A percentile compares a stretch with the other conserved stretches of the same genome.
These are phyloP conservation scores for Leptodactylus fallax DNA, from an alignment of 2,797 vertebrate species.

Conservation along the genomic window DNA sequence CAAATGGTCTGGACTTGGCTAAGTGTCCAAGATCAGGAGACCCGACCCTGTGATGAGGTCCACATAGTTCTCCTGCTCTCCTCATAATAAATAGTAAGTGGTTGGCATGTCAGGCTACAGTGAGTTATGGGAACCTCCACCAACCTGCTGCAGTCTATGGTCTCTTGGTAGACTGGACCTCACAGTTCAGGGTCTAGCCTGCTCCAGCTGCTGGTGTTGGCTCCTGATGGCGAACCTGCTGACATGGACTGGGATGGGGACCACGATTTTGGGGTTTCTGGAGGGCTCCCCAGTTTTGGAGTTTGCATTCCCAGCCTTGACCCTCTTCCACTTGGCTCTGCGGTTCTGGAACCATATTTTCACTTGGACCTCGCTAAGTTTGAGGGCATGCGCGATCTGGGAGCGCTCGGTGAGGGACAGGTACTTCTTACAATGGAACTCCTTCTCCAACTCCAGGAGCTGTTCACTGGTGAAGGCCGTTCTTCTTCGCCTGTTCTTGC, in stretches of 20 bases:
- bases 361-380: slow-evolving; percentile 98
- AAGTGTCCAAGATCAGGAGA: slow-evolving; percentile 26
- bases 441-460: slow-evolving; percentile 96
- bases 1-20: slow-evolving; percentile 8
- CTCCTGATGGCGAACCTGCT: slow-evolving; percentile 97
- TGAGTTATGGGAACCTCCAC: slow-evolving; percentile 23
- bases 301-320: slow-evolving; percentile 96
- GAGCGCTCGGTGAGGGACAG: slow-evolving; percentile 96
- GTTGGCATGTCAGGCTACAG: slow-evolving; percentile 47
- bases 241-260: slow-evolving; percentile 97
- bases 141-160: slow-evolving; percentile 42
- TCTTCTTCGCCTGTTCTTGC: slow-evolving; percentile 91
- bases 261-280: slow-evolving; percentile 96
- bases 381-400: slow-evolving; percentile 96
- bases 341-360: slow-evolving; percentile 99
- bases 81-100: slow-evolving; percentile 45
- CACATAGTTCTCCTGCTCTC: slow-evolving; percentile 58
- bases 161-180: not conserved
- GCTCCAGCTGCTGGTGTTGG: slow-evolving; percentile 97
- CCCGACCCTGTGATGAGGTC: slow-evolving; percentile 28
- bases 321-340: slow-evolving; percentile 96
- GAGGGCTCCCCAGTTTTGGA: slow-evolving; percentile 96
- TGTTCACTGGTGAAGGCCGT: slow-evolving; percentile 98
- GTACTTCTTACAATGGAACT: slow-evolving; percentile 99
- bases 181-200: slow-evolving; percentile 85